These are phyloP conservation scores for Helogale parvula DNA, from an alignment of 2,113 vertebrate genomes.

Conservation along the genomic window DNA sequence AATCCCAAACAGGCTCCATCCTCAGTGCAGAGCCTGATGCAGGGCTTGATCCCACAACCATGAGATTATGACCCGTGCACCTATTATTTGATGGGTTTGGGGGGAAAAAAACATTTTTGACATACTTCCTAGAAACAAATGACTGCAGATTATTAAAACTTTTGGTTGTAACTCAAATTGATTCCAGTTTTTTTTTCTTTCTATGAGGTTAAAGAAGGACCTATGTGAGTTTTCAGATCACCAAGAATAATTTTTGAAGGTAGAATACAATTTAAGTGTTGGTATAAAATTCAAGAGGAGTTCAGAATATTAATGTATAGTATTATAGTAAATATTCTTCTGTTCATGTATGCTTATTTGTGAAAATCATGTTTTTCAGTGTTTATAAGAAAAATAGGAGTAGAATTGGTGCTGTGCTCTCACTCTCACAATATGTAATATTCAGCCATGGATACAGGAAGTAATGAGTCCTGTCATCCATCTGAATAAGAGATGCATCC, in stretches of 20 bases:
- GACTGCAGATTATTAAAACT: conserved; percentile 9
- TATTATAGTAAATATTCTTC: background rate
- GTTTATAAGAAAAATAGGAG: background rate
- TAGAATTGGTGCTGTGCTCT: background rate
- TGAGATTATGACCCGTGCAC: background rate
- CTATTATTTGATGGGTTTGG: background rate
- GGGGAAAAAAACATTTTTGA: background rate
- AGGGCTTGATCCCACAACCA: no score
- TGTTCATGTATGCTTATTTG: background rate
- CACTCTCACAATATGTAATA: background rate
- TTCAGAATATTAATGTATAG: background rate
- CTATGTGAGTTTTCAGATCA: background rate
- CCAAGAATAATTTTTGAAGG: conserved; percentile 10
- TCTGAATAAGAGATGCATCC: background rate
- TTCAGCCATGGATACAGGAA: background rate
- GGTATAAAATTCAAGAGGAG: background rate
- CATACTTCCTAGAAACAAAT: background rate
- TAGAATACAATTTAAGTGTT: conserved; percentile 6
- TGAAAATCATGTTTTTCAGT: conserved; percentile 21
- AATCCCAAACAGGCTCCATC: no score
- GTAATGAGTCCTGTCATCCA: background rate
- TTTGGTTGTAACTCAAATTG: background rate
- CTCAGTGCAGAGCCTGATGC: no score
- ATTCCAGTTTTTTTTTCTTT: background rate
- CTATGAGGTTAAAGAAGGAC: background rate